Conservation (phyloP, 2,888 invertebrate species). For the Brachypalpus laphriformis region DNA sequence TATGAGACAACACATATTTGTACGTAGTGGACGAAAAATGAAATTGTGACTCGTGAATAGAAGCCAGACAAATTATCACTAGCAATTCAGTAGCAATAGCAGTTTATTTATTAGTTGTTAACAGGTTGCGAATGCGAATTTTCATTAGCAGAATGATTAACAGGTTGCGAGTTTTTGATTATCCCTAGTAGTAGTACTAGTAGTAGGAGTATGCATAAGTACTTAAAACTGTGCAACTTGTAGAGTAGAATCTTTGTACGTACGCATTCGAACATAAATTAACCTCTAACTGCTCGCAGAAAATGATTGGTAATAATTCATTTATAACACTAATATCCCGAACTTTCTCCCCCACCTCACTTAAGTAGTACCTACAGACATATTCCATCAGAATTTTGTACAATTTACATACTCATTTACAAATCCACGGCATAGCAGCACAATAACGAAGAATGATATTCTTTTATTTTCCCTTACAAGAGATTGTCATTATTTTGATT, state of each 20-base stretch:
- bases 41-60: too few relatives aligned
- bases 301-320: conserved; percentile 30
- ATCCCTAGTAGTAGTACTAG: too few relatives aligned
- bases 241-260: neutral
- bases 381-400: conserved; percentile 9
- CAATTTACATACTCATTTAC: conserved; percentile 60
- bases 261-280: too few relatives aligned
- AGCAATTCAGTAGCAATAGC: too few relatives aligned
- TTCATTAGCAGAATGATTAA: too few relatives aligned
- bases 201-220: too few relatives aligned
- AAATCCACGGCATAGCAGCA: conserved; percentile 35
- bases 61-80: too few relatives aligned
- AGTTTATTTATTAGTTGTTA: too few relatives aligned
- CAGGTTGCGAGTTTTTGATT: too few relatives aligned
- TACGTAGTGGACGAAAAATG: too few relatives aligned
- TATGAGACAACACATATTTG: too few relatives aligned
- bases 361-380: conserved; percentile 29
- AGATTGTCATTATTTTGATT: conserved; percentile 65
- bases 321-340: neutral
- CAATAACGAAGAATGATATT: conserved; percentile 47
- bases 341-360: neutral
- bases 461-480: conserved; percentile 23
- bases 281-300: conserved; percentile 16
- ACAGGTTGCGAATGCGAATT: too few relatives aligned
- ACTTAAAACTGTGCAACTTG: neutral